A percentile compares a stretch with the other conserved stretches of the same genome.
These are phyloP conservation scores for Neodontobutis hainanensis DNA, from an alignment of 2,113 vertebrate species.

Conservation along the genomic window DNA sequence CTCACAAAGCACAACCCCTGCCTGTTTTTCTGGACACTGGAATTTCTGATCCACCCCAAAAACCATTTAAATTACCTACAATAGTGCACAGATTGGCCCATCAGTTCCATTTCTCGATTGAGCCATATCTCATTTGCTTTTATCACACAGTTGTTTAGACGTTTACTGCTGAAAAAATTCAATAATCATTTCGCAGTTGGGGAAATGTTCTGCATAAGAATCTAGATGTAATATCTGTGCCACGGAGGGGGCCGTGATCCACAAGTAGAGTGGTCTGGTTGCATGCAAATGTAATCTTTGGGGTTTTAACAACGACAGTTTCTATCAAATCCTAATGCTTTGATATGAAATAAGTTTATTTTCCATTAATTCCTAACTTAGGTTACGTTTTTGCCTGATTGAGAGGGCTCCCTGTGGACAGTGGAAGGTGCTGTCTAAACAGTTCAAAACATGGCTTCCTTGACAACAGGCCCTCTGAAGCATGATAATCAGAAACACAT, in stretches of 20 bases:
- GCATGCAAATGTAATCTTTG: slow-evolving; percentile 40
- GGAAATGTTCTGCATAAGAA: slow-evolving; percentile 46
- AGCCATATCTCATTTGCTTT: slow-evolving; percentile 70
- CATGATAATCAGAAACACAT: slow-evolving; percentile 71
- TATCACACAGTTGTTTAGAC: slow-evolving; percentile 59
- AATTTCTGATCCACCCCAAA: slow-evolving; percentile 34
- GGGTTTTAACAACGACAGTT: slow-evolving; percentile 38
- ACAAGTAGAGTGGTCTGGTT: slow-evolving; percentile 28
- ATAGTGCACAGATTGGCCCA: slow-evolving; percentile 53
- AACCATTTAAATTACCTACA: slow-evolving; percentile 35
- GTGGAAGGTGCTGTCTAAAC: slow-evolving; percentile 66
- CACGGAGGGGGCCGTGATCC: slow-evolving; percentile 11
- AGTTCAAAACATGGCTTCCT: slow-evolving; percentile 63
- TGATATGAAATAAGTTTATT: slow-evolving; percentile 37
- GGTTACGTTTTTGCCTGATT: slow-evolving; percentile 61
- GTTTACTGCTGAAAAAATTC: slow-evolving; percentile 72
- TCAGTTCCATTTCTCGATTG: slow-evolving; percentile 68
- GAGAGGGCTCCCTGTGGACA: slow-evolving; percentile 51
- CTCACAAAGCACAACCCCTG: slow-evolving; percentile 54
- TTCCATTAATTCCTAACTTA: slow-evolving; percentile 54
- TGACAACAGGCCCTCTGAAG: slow-evolving; percentile 61
- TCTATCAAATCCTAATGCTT: slow-evolving; percentile 6
- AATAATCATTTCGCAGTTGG: slow-evolving; percentile 55
- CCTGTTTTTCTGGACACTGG: slow-evolving; percentile 32
- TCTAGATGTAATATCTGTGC: slow-evolving; percentile 22